Evolutionary conservation across 2,888 invertebrate species (phyloP).

Genomic region (Mystacides longicornis): DNA sequence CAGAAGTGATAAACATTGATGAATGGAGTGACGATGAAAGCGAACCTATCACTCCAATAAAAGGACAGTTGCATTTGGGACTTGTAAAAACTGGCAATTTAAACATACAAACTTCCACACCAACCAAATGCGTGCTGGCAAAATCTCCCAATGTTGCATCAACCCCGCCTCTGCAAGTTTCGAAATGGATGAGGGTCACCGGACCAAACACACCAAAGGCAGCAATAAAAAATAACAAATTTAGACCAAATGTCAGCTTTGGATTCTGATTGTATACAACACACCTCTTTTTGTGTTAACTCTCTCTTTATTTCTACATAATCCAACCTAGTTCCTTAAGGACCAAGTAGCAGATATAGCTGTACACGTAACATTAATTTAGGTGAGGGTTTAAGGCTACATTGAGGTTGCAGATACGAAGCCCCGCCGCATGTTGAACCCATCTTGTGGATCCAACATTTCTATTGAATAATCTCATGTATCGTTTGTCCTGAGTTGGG

Average conservation of each 20-base stretch:
- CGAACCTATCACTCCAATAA: slow-evolving; percentile 16
- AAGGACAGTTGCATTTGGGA: slow-evolving; percentile 21
- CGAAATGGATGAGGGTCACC: slow-evolving; percentile 52
- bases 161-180: slow-evolving; percentile 33
- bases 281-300: no score
- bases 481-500: no score
- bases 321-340: no score
- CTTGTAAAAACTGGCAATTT: slow-evolving; percentile 12
- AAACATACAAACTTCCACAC: slow-evolving; percentile 11
- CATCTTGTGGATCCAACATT: no score
- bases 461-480: no score
- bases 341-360: no score
- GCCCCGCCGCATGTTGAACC: no score
- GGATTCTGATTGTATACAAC: slow-evolving; percentile 36
- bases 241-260: slow-evolving; percentile 42
- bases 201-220: slow-evolving; percentile 52
- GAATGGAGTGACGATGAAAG: slow-evolving; percentile 21
- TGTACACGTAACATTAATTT: no score
- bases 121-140: neutral
- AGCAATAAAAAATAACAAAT: slow-evolving; percentile 35
- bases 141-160: neutral
- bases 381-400: no score
- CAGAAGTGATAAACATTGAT: slow-evolving; percentile 23
- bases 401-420: no score
- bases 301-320: no score